A percentile compares a stretch with the other conserved stretches of the same genome.
Conservation (phyloP, 2,113 vertebrate genomes). For the Microtus montanus region DNA sequence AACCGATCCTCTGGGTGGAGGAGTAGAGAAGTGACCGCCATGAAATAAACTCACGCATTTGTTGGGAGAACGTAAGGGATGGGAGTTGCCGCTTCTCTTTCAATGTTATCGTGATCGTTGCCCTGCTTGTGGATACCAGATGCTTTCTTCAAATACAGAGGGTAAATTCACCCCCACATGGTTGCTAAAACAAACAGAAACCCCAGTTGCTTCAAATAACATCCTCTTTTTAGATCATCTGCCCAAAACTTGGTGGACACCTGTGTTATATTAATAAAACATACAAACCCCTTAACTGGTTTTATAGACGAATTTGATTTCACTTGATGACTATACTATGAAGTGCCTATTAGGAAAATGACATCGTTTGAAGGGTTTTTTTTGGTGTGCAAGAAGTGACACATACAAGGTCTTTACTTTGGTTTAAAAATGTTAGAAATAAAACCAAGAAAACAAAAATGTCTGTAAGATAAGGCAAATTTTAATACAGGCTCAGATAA, state of each 20-base stretch:
- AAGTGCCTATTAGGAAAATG: neutral
- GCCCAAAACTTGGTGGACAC: neutral
- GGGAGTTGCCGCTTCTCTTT: neutral
- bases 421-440: conserved; percentile 8
- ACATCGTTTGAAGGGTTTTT: neutral
- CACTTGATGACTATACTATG: neutral
- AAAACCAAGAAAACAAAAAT: conserved; percentile 46
- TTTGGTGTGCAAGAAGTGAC: neutral
- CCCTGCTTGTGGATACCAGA: neutral
- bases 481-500: conserved; percentile 31
- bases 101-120: neutral
- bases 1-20: neutral
- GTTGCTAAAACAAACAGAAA: conserved; percentile 28
- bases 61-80: neutral
- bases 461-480: neutral
- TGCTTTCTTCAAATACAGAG: neutral
- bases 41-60: conserved; percentile 8
- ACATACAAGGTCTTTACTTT: neutral
- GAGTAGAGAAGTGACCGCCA: neutral
- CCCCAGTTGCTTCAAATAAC: conserved; percentile 19
- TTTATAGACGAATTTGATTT: conserved; percentile 30
- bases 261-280: conserved; percentile 14
- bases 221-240: conserved; percentile 16
- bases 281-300: neutral
- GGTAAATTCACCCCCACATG: neutral